Percentiles rank a stretch among this genome's conserved stretches.
Evolutionary conservation across 2,888 invertebrate genomes (phyloP).

Genomic region (Drosophila nr. perissopoda): DNA sequence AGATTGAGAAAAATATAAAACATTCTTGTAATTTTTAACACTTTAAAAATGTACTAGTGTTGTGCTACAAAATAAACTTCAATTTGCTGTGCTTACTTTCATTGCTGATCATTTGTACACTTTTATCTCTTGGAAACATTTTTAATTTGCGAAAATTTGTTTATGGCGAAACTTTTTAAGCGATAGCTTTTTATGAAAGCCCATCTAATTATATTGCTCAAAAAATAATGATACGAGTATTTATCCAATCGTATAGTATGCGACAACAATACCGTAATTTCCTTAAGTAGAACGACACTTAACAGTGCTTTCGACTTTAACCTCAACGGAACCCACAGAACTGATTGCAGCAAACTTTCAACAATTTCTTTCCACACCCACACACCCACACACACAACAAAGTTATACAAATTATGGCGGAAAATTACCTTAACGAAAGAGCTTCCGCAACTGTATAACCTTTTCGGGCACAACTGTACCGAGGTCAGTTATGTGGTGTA

Average conservation of each 20-base stretch:
- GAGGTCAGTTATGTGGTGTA: conserved; percentile 35
- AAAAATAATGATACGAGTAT: conserved; percentile 2
- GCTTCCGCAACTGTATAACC: conserved; percentile 65
- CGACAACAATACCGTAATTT: neutral
- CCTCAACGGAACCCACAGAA: conserved; percentile 25
- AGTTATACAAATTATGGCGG: conserved; percentile 70
- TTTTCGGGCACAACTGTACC: conserved; percentile 73
- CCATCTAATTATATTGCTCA: neutral
- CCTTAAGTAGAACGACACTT: conserved; percentile 6
- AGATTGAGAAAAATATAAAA: neutral
- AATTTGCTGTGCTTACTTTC: neutral
- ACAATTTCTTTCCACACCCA: conserved; percentile 28
- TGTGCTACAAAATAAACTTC: neutral
- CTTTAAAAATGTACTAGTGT: neutral
- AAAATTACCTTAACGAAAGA: conserved; percentile 78
- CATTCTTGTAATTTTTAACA: neutral
- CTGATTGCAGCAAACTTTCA: conserved; percentile 44
- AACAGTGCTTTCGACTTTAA: neutral
- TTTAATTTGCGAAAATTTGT: neutral
- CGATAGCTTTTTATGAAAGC: neutral
- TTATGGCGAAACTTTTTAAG: neutral
- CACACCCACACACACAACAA: conserved; percentile 30
- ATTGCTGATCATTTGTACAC: neutral
- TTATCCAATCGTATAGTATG: neutral
- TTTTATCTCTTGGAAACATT: neutral